These are phyloP conservation scores for Mimachlamys varia DNA, from an alignment of 2,888 invertebrate species.

Conservation along the genomic window DNA sequence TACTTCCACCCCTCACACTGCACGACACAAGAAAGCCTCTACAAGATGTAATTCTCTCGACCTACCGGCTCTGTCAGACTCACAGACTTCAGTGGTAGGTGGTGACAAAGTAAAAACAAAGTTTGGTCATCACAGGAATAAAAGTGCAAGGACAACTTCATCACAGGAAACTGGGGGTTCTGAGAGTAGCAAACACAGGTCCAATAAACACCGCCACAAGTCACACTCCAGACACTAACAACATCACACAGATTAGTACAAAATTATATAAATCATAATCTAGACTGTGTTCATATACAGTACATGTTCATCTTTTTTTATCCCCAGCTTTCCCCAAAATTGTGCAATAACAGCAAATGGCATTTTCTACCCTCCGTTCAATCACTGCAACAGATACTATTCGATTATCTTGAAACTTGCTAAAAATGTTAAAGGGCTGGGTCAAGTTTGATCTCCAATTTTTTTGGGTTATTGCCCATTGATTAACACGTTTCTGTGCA, in stretches of 20 bases:
- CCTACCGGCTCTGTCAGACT: not conserved
- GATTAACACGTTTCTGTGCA: no score
- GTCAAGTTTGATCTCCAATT: no score
- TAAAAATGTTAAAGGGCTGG: no score
- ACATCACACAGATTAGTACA: not conserved
- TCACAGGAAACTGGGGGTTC: not conserved
- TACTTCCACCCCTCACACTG: not conserved
- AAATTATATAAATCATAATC: not conserved
- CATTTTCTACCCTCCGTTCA: no score
- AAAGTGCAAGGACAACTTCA: not conserved
- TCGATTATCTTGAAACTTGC: no score
- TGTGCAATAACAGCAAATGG: no score
- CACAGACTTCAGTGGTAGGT: not conserved
- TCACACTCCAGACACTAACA: not conserved
- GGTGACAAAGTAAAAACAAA: not conserved
- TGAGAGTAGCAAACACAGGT: not conserved
- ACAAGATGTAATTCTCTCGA: not conserved
- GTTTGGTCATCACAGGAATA: not conserved
- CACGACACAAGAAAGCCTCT: not conserved
- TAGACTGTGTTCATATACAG: no score
- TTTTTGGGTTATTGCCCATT: no score
- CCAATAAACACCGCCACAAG: not conserved
- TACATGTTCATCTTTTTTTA: no score
- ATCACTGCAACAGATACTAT: no score
- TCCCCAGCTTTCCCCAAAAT: no score